Evolutionary conservation across 2,888 invertebrate genomes (phyloP), one percentile per base, ranked within the genome.

Genomic region (Drosophila greeni): DNA sequence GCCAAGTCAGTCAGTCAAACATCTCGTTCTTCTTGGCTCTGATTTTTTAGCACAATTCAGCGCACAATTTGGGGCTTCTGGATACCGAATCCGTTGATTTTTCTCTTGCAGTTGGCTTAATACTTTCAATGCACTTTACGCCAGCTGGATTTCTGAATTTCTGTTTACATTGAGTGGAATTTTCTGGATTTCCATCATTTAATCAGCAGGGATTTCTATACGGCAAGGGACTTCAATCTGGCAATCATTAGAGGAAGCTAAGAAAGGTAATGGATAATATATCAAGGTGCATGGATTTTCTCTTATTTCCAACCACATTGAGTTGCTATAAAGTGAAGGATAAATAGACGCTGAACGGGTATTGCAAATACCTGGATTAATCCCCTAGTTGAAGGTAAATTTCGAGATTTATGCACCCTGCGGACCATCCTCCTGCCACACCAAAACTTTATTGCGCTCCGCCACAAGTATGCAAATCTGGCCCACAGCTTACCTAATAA

Each of bases 41-140:
- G 26, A 24, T 57, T 76, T 76, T 59, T 65, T 14, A 37, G 20
- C 55, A 40, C 54, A 52, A 62, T 58, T 73, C 70, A 66, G 33
- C 66, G 73, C 65, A 51, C 75, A 73, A 64, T 68, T 76, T 33
- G 20, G 8, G 29, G 40, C 31, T 48, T n/a, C 33, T 24, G 42
- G 39, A 61, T 47, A 52, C 33, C 34, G 39, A 42, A 52, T 61
- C 23, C 7, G 4, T 49, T 49, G 64, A 33, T 34, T 49, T 26
- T 39, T 37, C n/a, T 12, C 40, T 34, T 40, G 52, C 54, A 59
- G 61, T 72, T 72, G 66, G 47, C 43, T 42, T 47, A 53, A 47
- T 37, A 47, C 20, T 36, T 24, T 48, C 48, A 54, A 18, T 61
- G 56, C 54, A 48, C 34, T 43, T 34, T 16, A 9, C 11, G n/a